Conservation (phyloP, 2,797 vertebrate species). For the Oceanodroma leucorhoa region DNA sequence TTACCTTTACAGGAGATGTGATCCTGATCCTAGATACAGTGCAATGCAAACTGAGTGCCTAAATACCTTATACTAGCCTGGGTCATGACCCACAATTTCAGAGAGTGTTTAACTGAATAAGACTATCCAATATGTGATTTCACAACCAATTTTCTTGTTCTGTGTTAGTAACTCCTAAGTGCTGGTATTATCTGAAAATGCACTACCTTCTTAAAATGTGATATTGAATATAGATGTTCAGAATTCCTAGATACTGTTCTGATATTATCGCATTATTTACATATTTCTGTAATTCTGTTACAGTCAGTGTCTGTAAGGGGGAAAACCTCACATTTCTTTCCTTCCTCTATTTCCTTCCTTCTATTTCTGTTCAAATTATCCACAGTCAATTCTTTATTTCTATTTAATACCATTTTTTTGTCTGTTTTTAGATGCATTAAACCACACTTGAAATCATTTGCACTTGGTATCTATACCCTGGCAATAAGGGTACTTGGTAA, state of each 20-base stretch:
- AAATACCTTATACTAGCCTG: not conserved
- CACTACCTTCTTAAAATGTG: not conserved
- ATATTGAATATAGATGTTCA: not conserved
- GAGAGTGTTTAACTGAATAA: not conserved
- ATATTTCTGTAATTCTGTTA: not conserved
- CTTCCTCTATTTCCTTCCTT: not conserved
- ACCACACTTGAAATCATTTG: conserved; percentile 90
- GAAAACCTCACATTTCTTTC: not conserved
- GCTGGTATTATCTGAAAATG: not conserved
- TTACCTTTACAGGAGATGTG: not conserved
- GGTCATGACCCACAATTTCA: not conserved
- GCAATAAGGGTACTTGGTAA: conserved; percentile 90
- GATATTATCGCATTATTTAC: not conserved
- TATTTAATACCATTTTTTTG: not conserved
- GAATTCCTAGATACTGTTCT: not conserved
- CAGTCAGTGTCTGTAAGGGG: not conserved
- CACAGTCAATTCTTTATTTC: not conserved
- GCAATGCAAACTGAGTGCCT: not conserved
- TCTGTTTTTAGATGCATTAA: conserved; percentile 82
- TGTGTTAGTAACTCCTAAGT: not conserved
- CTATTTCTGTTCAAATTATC: not conserved
- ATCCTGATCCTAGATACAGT: not conserved
- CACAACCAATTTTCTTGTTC: not conserved
- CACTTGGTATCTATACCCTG: conserved; percentile 89
- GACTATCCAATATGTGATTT: not conserved